Conservation (phyloP, 2,113 vertebrate species). For the Chloropsis cyanopogon region DNA sequence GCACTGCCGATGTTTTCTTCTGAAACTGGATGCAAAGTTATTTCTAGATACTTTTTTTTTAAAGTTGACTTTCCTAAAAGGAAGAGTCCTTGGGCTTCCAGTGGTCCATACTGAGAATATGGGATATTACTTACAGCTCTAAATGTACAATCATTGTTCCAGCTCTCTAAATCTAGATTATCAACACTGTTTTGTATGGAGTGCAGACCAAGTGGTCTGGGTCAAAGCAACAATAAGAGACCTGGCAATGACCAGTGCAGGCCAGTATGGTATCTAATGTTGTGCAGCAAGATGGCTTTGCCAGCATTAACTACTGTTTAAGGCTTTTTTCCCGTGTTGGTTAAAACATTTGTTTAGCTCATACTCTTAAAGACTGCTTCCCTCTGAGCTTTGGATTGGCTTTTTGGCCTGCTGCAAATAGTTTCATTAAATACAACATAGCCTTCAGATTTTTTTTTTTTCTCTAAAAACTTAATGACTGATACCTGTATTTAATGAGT, state of each 20-base stretch:
- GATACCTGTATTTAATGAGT: neutral
- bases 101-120: neutral
- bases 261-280: neutral
- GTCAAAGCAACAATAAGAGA: neutral
- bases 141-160: neutral
- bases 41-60: neutral
- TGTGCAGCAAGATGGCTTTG: neutral
- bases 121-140: neutral
- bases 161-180: neutral
- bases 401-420: neutral
- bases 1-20: neutral
- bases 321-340: neutral
- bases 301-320: neutral
- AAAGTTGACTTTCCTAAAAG: neutral
- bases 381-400: neutral
- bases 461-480: neutral
- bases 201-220: neutral
- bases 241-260: neutral
- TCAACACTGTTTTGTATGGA: neutral
- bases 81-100: neutral
- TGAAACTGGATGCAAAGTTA: neutral
- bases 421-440: neutral
- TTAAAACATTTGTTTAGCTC: neutral
- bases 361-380: neutral
- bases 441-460: neutral